phyloP scores from a whole-genome alignment of 2,888 invertebrate species.

The Troilus luridus region DNA sequence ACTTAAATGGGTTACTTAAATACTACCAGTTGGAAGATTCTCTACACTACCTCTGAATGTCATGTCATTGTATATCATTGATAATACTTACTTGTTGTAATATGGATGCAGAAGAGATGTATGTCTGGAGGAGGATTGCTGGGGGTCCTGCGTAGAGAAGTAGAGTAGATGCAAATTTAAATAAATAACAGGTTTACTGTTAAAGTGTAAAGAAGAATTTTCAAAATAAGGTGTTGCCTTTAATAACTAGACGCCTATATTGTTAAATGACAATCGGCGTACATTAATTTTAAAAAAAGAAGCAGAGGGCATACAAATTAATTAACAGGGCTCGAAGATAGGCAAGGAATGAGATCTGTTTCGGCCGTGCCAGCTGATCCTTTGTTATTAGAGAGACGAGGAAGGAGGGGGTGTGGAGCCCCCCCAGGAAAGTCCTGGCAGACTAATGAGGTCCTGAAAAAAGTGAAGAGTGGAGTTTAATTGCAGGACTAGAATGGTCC shows the following conservation, averaged over 20 bases:
- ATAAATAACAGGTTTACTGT: too few relatives aligned
- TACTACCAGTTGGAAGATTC: too few relatives aligned
- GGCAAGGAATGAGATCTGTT: conserved; percentile 8
- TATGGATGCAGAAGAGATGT: too few relatives aligned
- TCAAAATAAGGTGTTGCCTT: too few relatives aligned
- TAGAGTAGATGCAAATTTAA: too few relatives aligned
- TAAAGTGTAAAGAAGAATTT: too few relatives aligned
- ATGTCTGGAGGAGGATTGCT: too few relatives aligned
- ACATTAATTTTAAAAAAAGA: background rate
- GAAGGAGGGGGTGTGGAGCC: background rate
- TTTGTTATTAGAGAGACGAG: background rate
- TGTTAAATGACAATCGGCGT: background rate
- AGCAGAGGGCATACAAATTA: background rate
- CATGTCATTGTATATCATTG: too few relatives aligned
- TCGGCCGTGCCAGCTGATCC: conserved; percentile 7
- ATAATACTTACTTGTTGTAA: too few relatives aligned
- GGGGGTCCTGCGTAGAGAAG: too few relatives aligned
- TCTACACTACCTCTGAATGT: too few relatives aligned
- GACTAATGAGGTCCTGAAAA: conserved; percentile 57
- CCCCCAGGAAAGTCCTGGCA: conserved; percentile 32
- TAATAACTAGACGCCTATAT: background rate
- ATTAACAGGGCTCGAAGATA: background rate
- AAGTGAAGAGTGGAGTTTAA: conserved; percentile 58
- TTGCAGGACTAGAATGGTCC: conserved; percentile 23
- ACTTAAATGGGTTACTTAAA: too few relatives aligned